Conservation (phyloP, 2,888 invertebrate species). For the Busseola fusca region DNA sequence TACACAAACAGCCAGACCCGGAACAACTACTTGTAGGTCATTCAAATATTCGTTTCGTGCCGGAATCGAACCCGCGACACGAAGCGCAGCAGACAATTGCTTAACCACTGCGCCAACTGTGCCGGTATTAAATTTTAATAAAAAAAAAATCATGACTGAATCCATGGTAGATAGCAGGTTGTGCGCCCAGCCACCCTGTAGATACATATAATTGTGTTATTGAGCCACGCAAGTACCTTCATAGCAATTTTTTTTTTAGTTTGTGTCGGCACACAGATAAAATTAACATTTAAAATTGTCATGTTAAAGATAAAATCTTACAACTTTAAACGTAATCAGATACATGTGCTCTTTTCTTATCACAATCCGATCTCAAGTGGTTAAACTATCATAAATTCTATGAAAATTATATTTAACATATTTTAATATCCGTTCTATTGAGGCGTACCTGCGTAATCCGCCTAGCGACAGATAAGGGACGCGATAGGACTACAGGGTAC, state of each 20-base stretch:
- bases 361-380: constrained; percentile 42
- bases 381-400: constrained; percentile 44
- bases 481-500: constrained; percentile 32
- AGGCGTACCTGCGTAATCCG: constrained; percentile 49
- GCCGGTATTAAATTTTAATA: no score
- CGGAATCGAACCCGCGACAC: no score
- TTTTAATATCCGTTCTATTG: constrained; percentile 52
- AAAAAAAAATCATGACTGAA: no score
- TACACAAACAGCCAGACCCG: no score
- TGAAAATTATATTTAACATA: constrained; percentile 51
- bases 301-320: constrained; percentile 34
- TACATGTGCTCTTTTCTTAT: constrained; percentile 40
- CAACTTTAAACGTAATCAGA: constrained; percentile 34
- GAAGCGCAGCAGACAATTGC: no score
- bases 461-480: constrained; percentile 51
- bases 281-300: constrained; percentile 30
- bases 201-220: not conserved
- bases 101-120: no score
- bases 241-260: not conserved
- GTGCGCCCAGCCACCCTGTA: not conserved
- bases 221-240: not conserved
- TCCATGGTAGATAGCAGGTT: no score
- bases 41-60: no score
- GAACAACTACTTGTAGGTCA: no score
- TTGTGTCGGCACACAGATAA: constrained; percentile 23